These are phyloP conservation scores for Hyles lineata DNA, from an alignment of 2,888 invertebrate genomes.

Conservation along the genomic window DNA sequence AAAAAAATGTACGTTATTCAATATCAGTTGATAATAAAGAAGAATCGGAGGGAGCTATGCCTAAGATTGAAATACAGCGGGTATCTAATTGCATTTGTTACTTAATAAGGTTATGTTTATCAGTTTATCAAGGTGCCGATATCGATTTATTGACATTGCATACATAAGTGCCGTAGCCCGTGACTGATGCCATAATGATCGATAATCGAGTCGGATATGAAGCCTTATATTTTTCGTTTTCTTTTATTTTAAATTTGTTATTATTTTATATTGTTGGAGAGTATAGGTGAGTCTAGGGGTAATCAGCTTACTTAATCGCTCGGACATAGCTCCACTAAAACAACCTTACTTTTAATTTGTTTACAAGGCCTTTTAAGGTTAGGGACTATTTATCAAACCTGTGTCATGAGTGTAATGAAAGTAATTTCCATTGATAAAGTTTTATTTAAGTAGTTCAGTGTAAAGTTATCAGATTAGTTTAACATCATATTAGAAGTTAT, in stretches of 20 bases:
- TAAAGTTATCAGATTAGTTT: no score
- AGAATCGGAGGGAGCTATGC: slow-evolving; percentile 58
- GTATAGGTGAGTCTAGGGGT: neutral
- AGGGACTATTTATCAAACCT: neutral
- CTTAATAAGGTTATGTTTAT: slow-evolving; percentile 49
- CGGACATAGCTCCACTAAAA: neutral
- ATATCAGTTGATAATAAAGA: slow-evolving; percentile 67
- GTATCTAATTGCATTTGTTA: slow-evolving; percentile 58
- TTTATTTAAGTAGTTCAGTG: neutral
- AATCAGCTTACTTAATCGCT: neutral
- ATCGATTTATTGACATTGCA: slow-evolving; percentile 33
- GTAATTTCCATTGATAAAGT: neutral
- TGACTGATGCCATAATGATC: slow-evolving; percentile 33
- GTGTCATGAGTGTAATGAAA: neutral
- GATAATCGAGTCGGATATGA: slow-evolving; percentile 36
- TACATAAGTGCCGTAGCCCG: neutral
- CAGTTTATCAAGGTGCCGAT: slow-evolving; percentile 34
- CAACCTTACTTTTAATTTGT: neutral
- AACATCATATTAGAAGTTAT: no score
- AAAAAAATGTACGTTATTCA: slow-evolving; percentile 76
- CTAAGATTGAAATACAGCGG: slow-evolving; percentile 74
- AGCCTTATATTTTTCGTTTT: slow-evolving; percentile 5
- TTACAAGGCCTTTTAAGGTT: slow-evolving; percentile 2
- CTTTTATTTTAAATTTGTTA: no score
- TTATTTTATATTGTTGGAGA: neutral